These are phyloP conservation scores for Cladorhizidae sp. DNA, from an alignment of 37 sponge, comb jelly and placozoan genomes.

Conservation along the genomic window DNA sequence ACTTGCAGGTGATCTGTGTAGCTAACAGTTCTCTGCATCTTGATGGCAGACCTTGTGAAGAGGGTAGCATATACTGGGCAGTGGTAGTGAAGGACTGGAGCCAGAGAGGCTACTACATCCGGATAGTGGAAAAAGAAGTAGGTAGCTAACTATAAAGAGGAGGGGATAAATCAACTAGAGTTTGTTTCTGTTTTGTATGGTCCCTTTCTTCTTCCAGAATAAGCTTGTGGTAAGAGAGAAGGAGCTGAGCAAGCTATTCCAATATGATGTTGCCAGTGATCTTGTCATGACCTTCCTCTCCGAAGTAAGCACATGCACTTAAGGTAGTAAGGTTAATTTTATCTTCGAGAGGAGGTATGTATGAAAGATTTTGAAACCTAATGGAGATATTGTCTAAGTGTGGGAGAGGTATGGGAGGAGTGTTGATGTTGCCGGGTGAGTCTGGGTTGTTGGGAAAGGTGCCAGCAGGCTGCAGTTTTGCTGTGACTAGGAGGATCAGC, in stretches of 20 bases:
- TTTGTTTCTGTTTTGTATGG: neutral
- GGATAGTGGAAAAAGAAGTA: conserved; percentile 50
- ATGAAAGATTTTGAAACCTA: too few species aligned
- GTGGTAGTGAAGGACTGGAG: conserved; percentile 44
- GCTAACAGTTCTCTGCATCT: conserved; percentile 44
- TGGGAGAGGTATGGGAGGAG: too few species aligned
- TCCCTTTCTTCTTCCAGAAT: conserved; percentile 15
- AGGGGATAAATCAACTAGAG: neutral
- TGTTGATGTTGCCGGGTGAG: too few species aligned
- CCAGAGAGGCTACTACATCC: conserved; percentile 50
- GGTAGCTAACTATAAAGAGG: neutral
- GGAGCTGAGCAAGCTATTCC: conserved; percentile 44
- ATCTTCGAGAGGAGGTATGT: too few species aligned
- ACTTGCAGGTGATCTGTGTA: conserved; percentile 42
- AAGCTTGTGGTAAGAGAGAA: conserved; percentile 43
- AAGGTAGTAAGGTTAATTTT: too few species aligned
- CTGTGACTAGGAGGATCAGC: too few species aligned
- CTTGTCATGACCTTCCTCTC: conserved; percentile 62
- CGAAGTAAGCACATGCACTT: conserved; percentile 19
- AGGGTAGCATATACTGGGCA: conserved; percentile 16
- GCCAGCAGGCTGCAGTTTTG: too few species aligned
- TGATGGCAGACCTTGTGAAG: conserved; percentile 24
- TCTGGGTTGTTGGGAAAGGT: too few species aligned
- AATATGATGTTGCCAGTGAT: conserved; percentile 58
- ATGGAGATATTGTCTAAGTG: too few species aligned